Percentiles rank a stretch among this genome's conserved stretches.
phyloP scores from a whole-genome alignment of 2,113 vertebrate genomes.

The Coptodon rendalli region DNA sequence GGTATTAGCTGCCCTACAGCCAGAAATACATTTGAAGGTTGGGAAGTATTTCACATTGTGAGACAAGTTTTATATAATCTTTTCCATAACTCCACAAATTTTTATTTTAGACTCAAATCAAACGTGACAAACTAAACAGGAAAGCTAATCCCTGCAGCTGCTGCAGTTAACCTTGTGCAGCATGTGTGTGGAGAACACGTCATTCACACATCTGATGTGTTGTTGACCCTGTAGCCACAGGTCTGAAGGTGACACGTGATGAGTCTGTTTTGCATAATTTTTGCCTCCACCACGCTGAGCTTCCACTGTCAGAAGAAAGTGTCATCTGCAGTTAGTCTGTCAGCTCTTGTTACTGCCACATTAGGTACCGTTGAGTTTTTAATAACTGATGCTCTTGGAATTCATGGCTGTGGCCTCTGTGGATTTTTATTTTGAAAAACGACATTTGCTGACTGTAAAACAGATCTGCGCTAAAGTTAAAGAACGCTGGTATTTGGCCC shows the following conservation, averaged over 20 bases:
- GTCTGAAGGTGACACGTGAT: not conserved
- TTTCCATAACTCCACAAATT: not conserved
- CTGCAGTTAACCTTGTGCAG: not conserved
- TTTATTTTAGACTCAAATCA: not conserved
- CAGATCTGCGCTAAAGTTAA: not conserved
- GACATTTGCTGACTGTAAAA: not conserved
- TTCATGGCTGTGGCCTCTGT: not conserved
- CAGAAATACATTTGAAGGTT: not conserved
- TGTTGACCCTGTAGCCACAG: not conserved
- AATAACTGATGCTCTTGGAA: not conserved
- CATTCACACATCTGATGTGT: slow-evolving; percentile 28
- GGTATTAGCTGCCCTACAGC: not conserved
- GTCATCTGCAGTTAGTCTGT: not conserved
- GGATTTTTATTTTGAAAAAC: not conserved
- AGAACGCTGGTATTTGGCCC: not conserved
- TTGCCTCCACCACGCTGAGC: not conserved
- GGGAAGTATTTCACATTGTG: not conserved
- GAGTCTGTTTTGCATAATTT: not conserved
- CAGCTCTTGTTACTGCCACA: not conserved
- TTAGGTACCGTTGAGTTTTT: not conserved
- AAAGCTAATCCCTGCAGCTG: not conserved
- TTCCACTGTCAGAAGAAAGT: not conserved
- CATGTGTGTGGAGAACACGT: not conserved
- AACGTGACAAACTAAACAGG: not conserved
- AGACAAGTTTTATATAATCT: not conserved